Evolutionary conservation across 2,888 invertebrate genomes (phyloP), one percentile per base, ranked within the genome.

Genomic region (Lordiphosa fenestrarum): DNA sequence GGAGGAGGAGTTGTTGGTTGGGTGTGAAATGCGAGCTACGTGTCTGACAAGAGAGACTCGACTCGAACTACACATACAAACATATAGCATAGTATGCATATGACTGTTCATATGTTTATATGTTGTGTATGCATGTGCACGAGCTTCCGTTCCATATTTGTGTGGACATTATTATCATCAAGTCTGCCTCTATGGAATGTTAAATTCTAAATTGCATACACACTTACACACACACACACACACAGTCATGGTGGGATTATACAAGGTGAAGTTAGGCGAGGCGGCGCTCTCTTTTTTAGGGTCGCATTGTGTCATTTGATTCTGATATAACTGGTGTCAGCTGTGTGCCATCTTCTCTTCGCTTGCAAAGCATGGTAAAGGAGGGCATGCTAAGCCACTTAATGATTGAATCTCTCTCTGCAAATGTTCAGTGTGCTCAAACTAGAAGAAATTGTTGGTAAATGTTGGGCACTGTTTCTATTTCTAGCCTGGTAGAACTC

Each of bases 51-150:
- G 30, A 30, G 30, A 30, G 15, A 15, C 15, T 15, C 15, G 15
- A n/a, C 30, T 9, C 30, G 9, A 10, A 44, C 7, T 53, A 48
- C 19, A 59, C 21, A 35, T 6, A 44, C n/a, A 37, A 3, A 54
- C 35, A 33, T 3, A 36, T 36, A 19, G 9, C 21, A 25, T 30
- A 30, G 30, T 30, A 3, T 30, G 30, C 30, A 30, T 30, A 30
- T 9, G 30, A 30, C 9, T 10, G 10, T 9, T 30, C 10, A 30
- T 30, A 30, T 30, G 30, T 30, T 30, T 30, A 30, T 30, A 30
- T 30, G 30, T 10, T 30, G 30, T 30, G 30, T 30, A 30, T 38
- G 13, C 38, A 38, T 38, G 38, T 15, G 13, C 13, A 38, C 38
- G 38, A 13, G 38, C 13, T 38, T 38, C 13, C 13, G 13, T 38